Evolutionary conservation across 2,797 vertebrate genomes (phyloP).

Genomic region (Rachycentron canadum): DNA sequence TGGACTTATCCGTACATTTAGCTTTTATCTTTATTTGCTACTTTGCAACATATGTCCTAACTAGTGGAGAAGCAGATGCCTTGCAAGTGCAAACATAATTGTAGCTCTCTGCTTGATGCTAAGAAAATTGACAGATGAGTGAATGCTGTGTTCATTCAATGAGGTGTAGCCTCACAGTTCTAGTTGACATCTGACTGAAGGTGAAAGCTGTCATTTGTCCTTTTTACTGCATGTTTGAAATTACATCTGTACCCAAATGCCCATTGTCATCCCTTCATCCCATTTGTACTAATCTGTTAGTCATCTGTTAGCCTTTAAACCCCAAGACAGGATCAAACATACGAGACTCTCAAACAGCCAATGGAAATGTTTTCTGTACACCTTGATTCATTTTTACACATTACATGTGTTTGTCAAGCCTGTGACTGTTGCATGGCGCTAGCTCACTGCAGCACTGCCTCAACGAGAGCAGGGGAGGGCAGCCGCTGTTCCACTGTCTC

Average conservation of each 20-base stretch:
- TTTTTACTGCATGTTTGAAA: conserved; percentile 20
- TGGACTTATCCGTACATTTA: not conserved
- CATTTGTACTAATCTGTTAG: conserved; percentile 18
- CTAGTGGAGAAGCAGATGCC: not conserved
- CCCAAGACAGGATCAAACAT: conserved; percentile 29
- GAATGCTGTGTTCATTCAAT: conserved; percentile 11
- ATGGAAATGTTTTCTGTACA: conserved; percentile 27
- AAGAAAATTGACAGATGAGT: not conserved
- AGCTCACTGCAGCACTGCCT: conserved; percentile 47
- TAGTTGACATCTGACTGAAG: conserved; percentile 8
- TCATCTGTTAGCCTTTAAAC: conserved; percentile 1
- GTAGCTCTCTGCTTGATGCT: not conserved
- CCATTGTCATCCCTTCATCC: not conserved
- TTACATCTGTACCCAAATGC: conserved; percentile 14
- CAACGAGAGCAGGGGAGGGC: conserved; percentile 48
- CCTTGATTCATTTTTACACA: conserved; percentile 46
- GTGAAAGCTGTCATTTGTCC: conserved; percentile 18
- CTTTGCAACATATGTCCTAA: not conserved
- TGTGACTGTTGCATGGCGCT: conserved; percentile 31
- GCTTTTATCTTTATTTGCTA: not conserved
- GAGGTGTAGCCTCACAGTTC: not conserved
- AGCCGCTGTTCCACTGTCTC: conserved; percentile 52
- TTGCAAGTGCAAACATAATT: not conserved
- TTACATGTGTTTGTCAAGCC: conserved; percentile 40
- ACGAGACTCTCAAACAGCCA: conserved; percentile 9